phyloP scores from a whole-genome alignment of 1,140 invertebrate genomes.

The Harpegnathos saltator region DNA sequence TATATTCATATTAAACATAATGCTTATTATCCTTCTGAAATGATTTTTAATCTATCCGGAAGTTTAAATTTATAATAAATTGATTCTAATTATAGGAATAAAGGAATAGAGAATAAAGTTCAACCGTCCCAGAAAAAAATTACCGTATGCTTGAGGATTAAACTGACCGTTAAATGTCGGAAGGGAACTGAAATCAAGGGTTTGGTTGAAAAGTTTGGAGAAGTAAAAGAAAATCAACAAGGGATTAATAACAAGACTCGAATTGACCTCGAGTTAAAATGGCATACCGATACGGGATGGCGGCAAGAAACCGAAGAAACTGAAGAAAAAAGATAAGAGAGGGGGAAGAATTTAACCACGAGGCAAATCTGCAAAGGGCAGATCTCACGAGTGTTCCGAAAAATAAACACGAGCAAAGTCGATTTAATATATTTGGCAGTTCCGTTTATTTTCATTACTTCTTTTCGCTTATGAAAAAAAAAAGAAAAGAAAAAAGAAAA shows the following conservation, averaged over 20 bases:
- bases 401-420: conserved; percentile 36
- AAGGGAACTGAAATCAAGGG: neutral
- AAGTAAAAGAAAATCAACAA: conserved; percentile 7
- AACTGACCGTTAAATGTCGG: conserved; percentile 3
- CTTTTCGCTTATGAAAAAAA: conserved; percentile 52
- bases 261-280: neutral
- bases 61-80: neutral
- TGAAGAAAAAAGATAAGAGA: conserved; percentile 4
- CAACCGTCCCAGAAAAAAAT: conserved; percentile 11
- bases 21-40: no score
- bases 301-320: neutral
- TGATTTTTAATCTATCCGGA: no score
- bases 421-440: conserved; percentile 44
- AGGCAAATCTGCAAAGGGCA: conserved; percentile 56
- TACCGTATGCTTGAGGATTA: neutral
- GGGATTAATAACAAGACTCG: neutral
- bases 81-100: neutral
- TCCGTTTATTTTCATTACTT: conserved; percentile 3
- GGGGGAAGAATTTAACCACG: neutral
- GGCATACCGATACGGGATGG: conserved; percentile 16
- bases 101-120: conserved; percentile 22
- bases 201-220: neutral
- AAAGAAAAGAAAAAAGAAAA: conserved; percentile 15
- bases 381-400: conserved; percentile 47
- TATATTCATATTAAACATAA: no score